Evolutionary conservation across 2,888 invertebrate genomes (phyloP), one percentile per base, ranked within the genome.

Genomic region (Amblyjoppa fuscipennis): DNA sequence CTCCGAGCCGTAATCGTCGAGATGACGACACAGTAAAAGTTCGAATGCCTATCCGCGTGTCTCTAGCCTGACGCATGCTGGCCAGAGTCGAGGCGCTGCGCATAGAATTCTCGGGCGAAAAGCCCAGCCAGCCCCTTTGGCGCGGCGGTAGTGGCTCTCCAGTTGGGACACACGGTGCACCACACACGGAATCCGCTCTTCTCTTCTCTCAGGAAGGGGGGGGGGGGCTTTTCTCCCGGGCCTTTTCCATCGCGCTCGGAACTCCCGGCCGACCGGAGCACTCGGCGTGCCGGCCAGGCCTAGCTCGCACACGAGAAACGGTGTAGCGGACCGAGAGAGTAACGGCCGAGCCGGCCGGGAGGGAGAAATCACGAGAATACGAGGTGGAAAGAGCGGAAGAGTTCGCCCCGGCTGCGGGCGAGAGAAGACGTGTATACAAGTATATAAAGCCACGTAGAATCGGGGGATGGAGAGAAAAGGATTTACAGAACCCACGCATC

Each of bases 231-330:
- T 81, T 75, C 56, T 56, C 69, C 49, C 70, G 20, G 59, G 45
- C 49, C 69, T 76, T 64, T 76, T 61, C 53, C 49, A 34, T 61
- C 31, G 59, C 53, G 49, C 38, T 53, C 13, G 51, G 28, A 25
- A 16, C 34, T 66, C 45, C 75, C 38, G 51, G 13, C 34, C 76
- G 76, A 64, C 31, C 75, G 31, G 61, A 53, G 76, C 64, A 76
- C 66, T 66, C 76, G 38, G 56, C 53, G 71, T 77, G 79, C 73
- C 83, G 82, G 80, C 83, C 82, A 79, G 73, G 71, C 68, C 61
- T 73, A 76, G 73, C 82, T 53, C 80, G 70, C 80, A 83, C 77
- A 84, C 80, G 76, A 74, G 80, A 78, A 41, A 9, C 41, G 7
- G 9, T 53, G 53, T 20, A 16, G 69, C 56, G 74, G 45, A 69